phyloP scores from a whole-genome alignment of 2,888 invertebrate species.

The Aphidius colemani region DNA sequence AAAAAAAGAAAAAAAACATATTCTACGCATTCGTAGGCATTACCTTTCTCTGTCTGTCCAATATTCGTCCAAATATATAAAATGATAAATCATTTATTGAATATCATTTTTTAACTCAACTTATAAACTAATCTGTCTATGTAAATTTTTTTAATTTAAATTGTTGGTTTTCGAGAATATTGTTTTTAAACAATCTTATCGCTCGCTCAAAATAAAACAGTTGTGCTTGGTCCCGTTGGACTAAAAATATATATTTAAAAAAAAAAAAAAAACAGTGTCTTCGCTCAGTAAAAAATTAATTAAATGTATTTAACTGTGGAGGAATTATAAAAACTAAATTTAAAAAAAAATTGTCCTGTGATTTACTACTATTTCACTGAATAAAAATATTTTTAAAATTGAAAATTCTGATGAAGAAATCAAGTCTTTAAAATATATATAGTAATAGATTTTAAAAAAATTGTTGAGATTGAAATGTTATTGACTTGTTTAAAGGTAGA shows the following conservation, averaged over 20 bases:
- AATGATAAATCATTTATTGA: not conserved
- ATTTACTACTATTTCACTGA: not conserved
- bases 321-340: not conserved
- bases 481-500: not conserved
- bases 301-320: conserved; percentile 8
- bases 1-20: too few relatives aligned
- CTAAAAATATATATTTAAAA: not conserved
- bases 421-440: not conserved
- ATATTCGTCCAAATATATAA: conserved; percentile 1
- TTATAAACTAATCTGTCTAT: conserved; percentile 6
- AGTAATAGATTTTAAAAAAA: not conserved
- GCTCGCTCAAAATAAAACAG: conserved; percentile 37
- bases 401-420: conserved; percentile 4
- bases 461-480: not conserved
- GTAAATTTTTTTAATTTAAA: not conserved
- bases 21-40: not conserved
- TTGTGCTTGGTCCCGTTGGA: conserved; percentile 31
- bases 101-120: not conserved
- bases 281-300: not conserved
- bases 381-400: conserved; percentile 1
- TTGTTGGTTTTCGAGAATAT: not conserved
- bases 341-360: conserved; percentile 11
- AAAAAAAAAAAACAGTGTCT: conserved; percentile 11
- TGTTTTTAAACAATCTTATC: conserved; percentile 24
- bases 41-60: not conserved